Conservation (phyloP, 2,113 vertebrate species). For the Halichoeres trimaculatus region DNA sequence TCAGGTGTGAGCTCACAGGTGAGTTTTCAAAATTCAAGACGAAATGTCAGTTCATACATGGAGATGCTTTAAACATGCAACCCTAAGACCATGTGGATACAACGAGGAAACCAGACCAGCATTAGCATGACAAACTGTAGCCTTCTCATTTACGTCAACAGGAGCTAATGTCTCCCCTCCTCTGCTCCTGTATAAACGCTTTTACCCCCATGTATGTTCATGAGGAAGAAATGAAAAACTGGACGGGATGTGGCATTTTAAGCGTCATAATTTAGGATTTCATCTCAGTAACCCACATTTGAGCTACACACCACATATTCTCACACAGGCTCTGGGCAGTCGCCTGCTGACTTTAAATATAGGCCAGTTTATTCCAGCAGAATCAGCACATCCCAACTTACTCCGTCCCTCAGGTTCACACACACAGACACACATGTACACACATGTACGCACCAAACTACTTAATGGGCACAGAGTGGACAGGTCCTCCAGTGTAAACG, state of each 20-base stretch:
- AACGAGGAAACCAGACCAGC: no score
- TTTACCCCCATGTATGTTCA: background rate
- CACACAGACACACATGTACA: constrained; percentile 22
- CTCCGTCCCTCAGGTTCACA: constrained; percentile 17
- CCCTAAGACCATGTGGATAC: no score
- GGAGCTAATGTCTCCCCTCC: no score
- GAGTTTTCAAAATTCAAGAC: no score
- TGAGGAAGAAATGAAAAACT: background rate
- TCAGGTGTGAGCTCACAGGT: no score
- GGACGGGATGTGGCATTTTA: background rate
- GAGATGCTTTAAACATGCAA: no score
- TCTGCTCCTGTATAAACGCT: no score
- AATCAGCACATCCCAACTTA: constrained; percentile 24
- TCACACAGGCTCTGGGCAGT: constrained; percentile 3
- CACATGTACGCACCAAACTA: constrained; percentile 11
- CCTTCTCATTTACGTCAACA: background rate
- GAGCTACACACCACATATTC: background rate
- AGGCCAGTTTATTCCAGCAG: constrained; percentile 47
- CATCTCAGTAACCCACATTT: background rate
- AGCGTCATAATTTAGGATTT: background rate
- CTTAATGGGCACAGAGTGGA: constrained; percentile 45
- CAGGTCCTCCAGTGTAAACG: constrained; percentile 48
- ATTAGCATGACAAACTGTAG: no score
- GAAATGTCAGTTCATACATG: no score
- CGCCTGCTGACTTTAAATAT: constrained; percentile 47